Evolutionary conservation across 2,888 invertebrate species (phyloP).

Genomic region (Dorcus hopei): DNA sequence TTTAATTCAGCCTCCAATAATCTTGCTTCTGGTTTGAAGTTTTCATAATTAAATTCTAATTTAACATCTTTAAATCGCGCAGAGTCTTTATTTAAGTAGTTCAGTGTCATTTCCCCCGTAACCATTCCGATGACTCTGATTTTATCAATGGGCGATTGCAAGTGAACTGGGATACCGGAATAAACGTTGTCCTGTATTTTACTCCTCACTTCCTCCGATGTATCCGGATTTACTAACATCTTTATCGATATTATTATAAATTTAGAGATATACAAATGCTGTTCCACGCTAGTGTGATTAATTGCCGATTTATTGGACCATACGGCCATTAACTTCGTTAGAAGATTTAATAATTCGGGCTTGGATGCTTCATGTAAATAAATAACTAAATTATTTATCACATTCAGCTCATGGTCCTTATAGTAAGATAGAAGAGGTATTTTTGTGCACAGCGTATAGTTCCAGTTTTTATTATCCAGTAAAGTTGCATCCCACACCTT

Average conservation of each 20-base stretch:
- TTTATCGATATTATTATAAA: slow-evolving; percentile 59
- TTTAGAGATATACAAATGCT: slow-evolving; percentile 70
- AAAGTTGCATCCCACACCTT: slow-evolving; percentile 55
- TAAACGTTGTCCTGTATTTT: slow-evolving; percentile 57
- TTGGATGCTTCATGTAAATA: slow-evolving; percentile 54
- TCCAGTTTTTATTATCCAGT: slow-evolving; percentile 60
- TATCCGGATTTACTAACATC: slow-evolving; percentile 47
- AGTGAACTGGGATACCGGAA: slow-evolving; percentile 65
- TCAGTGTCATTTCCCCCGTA: slow-evolving; percentile 63
- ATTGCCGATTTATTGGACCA: slow-evolving; percentile 68
- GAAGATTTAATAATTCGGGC: slow-evolving; percentile 47
- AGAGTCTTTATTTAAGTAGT: slow-evolving; percentile 47
- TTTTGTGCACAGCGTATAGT: slow-evolving; percentile 62
- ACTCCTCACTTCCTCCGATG: slow-evolving; percentile 32
- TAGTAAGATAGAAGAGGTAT: slow-evolving; percentile 57
- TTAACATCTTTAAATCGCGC: slow-evolving; percentile 49
- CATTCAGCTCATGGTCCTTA: slow-evolving; percentile 45
- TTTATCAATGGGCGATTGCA: slow-evolving; percentile 61
- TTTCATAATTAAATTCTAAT: slow-evolving; percentile 66
- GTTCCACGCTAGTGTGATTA: slow-evolving; percentile 62
- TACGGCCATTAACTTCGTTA: slow-evolving; percentile 57
- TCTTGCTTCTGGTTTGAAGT: slow-evolving; percentile 52
- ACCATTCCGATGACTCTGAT: slow-evolving; percentile 72
- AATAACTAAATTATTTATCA: slow-evolving; percentile 60
- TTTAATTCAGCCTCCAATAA: slow-evolving; percentile 47